Base-by-base conservation (phyloP, 2,113 vertebrate genomes). In the Malurus cyaneus region DNA sequence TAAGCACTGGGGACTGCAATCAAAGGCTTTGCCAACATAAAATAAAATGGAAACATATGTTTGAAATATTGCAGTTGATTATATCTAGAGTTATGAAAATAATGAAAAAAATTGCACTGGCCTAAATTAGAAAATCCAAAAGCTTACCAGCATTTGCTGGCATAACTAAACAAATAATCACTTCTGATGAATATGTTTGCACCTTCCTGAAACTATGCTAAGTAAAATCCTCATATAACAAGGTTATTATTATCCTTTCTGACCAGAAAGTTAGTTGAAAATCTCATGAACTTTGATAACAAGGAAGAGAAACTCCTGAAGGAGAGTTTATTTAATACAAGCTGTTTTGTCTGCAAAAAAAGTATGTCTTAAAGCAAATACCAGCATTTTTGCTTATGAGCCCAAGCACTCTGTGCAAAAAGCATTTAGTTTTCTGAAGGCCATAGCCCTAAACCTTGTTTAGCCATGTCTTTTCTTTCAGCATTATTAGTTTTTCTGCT, bases 21-120 rank as follows among this genome's bases (percentile, higher is more conserved):
- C 93, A 94, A 97, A 97, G 92, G 79, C 88, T 94, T 86, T 93
- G 91, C 84, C 95, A 92, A 93, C 91, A 73, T 59, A 87, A 94
- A 97, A 93, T 92, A 88, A 96, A 96, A 96, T 92, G 87, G 95
- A 94, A 97, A 95, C 95, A 96, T 71, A 93, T 87, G 97, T 83
- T 86, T 94, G 95, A 96, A 93, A 97, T 96, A 96, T 93, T 93
- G 67, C 26, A 86, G 83, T 49, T 94, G 91, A 96, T 95, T 95
- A 93, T 21, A 77, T 92, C 39, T 70, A 65, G 66, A 93, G 88
- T 92, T 93, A 96, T 61, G 78, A 96, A 92, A 97, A 97, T 49
- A 96, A 90, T 88, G 80, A 89, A 82, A 89, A 95, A 85, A 92
- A 87, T 20, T 15, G 76, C 69, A 65, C 10, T 82, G 80, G 84